Percentiles rank a stretch among this genome's conserved stretches.
Evolutionary conservation across 2,113 vertebrate species (phyloP).

Genomic region (Chunga burmeisteri): DNA sequence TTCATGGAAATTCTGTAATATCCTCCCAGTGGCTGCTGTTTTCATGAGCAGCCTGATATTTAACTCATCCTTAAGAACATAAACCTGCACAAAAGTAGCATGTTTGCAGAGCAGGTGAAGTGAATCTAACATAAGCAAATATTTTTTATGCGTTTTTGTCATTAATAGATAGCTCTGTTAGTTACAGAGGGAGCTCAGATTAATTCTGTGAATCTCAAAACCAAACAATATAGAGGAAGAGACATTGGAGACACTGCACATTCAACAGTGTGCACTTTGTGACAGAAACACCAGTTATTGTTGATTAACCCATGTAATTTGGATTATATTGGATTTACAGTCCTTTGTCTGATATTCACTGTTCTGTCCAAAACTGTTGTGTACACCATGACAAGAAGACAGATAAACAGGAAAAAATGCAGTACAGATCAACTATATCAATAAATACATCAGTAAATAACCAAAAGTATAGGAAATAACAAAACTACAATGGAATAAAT

Average conservation of each 20-base stretch:
- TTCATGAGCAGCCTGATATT: background rate
- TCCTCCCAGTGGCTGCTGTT: background rate
- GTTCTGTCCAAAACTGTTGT: background rate
- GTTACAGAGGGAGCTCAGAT: background rate
- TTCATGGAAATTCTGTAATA: background rate
- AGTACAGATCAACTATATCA: background rate
- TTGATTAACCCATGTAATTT: background rate
- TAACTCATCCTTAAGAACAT: background rate
- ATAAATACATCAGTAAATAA: background rate
- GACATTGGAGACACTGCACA: background rate
- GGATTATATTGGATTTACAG: background rate
- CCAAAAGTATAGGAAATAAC: background rate
- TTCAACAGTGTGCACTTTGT: background rate
- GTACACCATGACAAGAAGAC: background rate
- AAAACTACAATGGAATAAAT: background rate
- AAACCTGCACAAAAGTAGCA: background rate
- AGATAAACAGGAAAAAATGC: background rate
- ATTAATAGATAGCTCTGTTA: background rate
- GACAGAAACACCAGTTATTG: background rate
- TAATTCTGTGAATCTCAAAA: constrained; percentile 18
- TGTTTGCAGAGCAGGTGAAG: background rate
- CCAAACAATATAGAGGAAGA: background rate
- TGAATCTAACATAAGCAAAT: background rate
- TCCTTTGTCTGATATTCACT: background rate
- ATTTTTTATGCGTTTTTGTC: background rate